Conservation (phyloP, 2,888 invertebrate genomes). For the Drosophila anceps region DNA sequence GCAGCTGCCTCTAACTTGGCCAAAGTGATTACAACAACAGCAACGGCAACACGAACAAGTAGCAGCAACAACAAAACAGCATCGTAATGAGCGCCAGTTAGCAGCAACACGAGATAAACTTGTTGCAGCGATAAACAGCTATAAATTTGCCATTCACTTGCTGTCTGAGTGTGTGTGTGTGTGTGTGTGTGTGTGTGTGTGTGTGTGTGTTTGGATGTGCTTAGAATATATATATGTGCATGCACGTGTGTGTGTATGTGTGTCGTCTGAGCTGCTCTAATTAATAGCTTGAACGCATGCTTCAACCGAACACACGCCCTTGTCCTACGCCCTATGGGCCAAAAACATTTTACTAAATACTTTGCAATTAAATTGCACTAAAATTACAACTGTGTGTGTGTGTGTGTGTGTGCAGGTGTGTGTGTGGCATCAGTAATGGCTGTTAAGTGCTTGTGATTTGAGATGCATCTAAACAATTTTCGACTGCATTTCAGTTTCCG, state of each 20-base stretch:
- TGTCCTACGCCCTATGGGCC: background rate
- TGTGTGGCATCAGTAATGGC: background rate
- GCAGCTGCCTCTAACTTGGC: conserved; percentile 34
- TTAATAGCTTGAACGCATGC: conserved; percentile 65
- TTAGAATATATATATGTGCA: background rate
- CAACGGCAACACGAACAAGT: conserved; percentile 30
- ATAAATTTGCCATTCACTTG: conserved; percentile 69
- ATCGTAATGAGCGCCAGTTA: conserved; percentile 72
- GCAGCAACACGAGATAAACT: conserved; percentile 74
- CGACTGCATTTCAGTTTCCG: background rate
- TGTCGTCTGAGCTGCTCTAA: conserved; percentile 53
- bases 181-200: background rate
- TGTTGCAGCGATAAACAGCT: conserved; percentile 76
- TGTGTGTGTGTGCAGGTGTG: conserved; percentile 1
- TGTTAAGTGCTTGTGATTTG: conserved; percentile 12
- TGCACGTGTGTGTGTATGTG: conserved; percentile 18
- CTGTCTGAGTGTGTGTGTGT: conserved; percentile 9
- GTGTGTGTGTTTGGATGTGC: background rate
- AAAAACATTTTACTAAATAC: conserved; percentile 52
- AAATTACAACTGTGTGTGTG: conserved; percentile 34
- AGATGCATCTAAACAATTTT: conserved; percentile 11
- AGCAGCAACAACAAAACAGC: conserved; percentile 52
- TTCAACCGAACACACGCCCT: conserved; percentile 10
- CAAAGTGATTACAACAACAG: conserved; percentile 24
- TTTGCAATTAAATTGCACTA: conserved; percentile 74